phyloP scores from a whole-genome alignment of 1,140 invertebrate species.

The Hypsibius dujardini region DNA sequence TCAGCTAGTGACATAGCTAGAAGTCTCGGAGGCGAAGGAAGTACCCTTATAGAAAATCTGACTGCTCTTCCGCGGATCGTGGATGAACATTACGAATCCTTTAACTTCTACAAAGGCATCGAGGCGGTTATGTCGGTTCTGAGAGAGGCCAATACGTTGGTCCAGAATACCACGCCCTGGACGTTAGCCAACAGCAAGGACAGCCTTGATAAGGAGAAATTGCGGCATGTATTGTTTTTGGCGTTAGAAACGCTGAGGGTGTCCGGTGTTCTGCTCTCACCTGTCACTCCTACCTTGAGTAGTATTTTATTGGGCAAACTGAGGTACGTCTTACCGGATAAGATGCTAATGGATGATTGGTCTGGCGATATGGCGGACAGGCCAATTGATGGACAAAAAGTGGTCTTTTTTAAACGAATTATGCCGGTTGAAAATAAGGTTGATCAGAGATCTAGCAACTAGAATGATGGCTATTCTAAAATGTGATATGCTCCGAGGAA shows the following conservation, averaged over 20 bases:
- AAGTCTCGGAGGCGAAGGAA: constrained; percentile 28
- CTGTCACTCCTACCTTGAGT: constrained; percentile 58
- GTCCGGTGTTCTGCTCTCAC: constrained; percentile 55
- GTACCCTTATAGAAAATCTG: constrained; percentile 19
- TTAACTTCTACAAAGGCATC: constrained; percentile 64
- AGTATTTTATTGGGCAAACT: constrained; percentile 38
- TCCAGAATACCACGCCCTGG: constrained; percentile 72
- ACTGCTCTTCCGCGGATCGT: constrained; percentile 27
- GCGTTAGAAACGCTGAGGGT: constrained; percentile 64
- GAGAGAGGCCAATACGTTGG: constrained; percentile 61
- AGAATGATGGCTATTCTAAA: too few relatives aligned
- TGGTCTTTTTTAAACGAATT: constrained; percentile 2
- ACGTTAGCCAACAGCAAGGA: constrained; percentile 42
- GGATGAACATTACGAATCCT: constrained; percentile 47
- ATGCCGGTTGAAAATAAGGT: background rate
- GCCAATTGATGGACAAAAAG: background rate
- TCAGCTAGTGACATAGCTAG: constrained; percentile 21
- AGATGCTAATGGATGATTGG: background rate
- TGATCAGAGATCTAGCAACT: too few relatives aligned
- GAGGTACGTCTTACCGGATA: constrained; percentile 24
- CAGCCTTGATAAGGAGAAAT: constrained; percentile 30
- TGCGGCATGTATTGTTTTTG: constrained; percentile 57
- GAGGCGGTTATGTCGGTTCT: constrained; percentile 54
- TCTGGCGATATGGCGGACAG: background rate
- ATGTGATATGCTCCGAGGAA: too few relatives aligned